A percentile compares a stretch with the other conserved stretches of the same genome.
phyloP scores from a whole-genome alignment of 2,888 invertebrate species.

The Anthrax anthrax region DNA sequence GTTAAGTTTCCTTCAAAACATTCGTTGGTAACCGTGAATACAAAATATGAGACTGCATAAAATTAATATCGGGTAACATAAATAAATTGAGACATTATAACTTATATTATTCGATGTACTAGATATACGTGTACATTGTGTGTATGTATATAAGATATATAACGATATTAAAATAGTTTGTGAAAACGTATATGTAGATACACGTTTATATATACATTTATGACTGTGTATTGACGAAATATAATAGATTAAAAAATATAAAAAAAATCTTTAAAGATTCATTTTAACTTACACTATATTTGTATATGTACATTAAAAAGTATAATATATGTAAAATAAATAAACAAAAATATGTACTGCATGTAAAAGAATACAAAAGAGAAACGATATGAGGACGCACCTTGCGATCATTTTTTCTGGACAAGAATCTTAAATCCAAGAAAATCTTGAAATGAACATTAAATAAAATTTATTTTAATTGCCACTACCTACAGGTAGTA shows the following conservation, averaged over 20 bases:
- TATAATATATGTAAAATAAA: neutral
- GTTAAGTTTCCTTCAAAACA: no score
- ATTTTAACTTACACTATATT: no score
- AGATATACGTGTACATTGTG: no score
- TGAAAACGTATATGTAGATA: no score
- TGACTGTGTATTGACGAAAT: no score
- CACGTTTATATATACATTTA: no score
- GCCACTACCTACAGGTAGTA: constrained; percentile 5
- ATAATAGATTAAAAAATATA: no score
- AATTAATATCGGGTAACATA: constrained; percentile 9
- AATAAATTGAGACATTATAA: constrained; percentile 10
- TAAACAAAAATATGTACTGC: neutral
- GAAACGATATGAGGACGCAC: neutral
- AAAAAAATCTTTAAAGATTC: no score
- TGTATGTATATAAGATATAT: neutral
- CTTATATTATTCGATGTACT: constrained; percentile 1
- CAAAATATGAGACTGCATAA: constrained; percentile 8
- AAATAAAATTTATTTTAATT: constrained; percentile 8
- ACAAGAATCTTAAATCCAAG: neutral
- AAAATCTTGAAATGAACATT: constrained; percentile 7
- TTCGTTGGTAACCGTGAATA: neutral
- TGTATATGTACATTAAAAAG: neutral
- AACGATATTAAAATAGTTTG: no score
- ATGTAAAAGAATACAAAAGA: neutral
- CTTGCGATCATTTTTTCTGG: neutral